A percentile compares a stretch with the other conserved stretches of the same genome.
Evolutionary conservation across 1,140 invertebrate genomes (phyloP).

Genomic region (Pseudomyrmex sp.): DNA sequence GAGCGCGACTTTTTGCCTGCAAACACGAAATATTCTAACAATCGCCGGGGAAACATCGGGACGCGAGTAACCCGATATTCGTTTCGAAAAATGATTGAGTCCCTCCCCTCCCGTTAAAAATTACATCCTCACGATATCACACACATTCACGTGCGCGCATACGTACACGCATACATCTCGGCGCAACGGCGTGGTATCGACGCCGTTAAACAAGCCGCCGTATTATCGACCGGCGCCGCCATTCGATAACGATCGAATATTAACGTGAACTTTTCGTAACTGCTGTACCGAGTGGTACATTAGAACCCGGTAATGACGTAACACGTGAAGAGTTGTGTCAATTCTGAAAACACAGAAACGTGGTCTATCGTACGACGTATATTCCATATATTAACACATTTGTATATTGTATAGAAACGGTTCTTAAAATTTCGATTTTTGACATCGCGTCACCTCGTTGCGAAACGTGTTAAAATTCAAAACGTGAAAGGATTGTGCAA

Average conservation of each 20-base stretch:
- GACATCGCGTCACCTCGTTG: no score
- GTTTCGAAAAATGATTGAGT: constrained; percentile 52
- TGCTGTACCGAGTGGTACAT: neutral
- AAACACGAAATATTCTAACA: constrained; percentile 52
- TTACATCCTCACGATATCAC: constrained; percentile 35
- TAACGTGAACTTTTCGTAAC: constrained; percentile 11
- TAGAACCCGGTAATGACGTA: neutral
- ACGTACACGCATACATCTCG: no score
- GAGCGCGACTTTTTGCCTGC: constrained; percentile 26
- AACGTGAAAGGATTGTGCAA: neutral
- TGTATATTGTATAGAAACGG: no score
- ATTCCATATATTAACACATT: no score
- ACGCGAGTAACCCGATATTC: constrained; percentile 40
- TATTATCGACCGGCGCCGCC: constrained; percentile 35
- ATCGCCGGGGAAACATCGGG: constrained; percentile 34
- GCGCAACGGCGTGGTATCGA: constrained; percentile 18
- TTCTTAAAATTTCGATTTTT: no score
- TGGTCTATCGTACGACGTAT: no score
- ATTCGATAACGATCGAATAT: constrained; percentile 38
- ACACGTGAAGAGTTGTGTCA: no score
- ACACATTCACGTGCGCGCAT: neutral
- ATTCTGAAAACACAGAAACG: no score
- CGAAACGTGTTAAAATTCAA: constrained; percentile 13
- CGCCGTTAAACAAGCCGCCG: constrained; percentile 24
- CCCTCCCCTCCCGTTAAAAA: constrained; percentile 39